Base-by-base conservation (phyloP, 1,140 invertebrate genomes). In the Melipona quadrifasciata region DNA sequence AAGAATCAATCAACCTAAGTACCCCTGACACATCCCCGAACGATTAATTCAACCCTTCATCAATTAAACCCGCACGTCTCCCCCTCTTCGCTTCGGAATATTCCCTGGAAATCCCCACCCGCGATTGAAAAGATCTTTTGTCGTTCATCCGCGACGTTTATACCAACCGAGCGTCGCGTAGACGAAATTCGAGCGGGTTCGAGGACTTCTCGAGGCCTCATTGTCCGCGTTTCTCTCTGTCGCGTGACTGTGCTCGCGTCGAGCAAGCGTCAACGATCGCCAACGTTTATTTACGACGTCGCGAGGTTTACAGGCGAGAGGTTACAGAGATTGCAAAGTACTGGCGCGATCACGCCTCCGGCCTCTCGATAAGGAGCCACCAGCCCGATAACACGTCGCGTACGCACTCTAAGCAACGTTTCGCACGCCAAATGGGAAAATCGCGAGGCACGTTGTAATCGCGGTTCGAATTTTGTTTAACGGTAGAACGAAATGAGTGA, bases 171-270 rank as follows among this genome's bases (percentile, higher is more conserved):
- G 12, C 31, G 75, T 47, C 58, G 19, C 65, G 65, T 78, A 78
- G 39, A n/a, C 39, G 61, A 78, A 78, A 65, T 39, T 65, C 61
- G n/a, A 78, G n/a, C 75, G 75, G 65, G 39, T 47, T 78, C 51
- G 21, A 51, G 78, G 78, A 80, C 57, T 53, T 53, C 65, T 31
- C 21, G 39, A 47, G 6, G 27, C 53, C 21, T 67, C 31, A 80
- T 80, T 70, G 78, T 81, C 34, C 68, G 80, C 55, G 57, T 73
- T 73, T 81, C 70, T 51, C 64, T 81, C 80, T 31, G 64, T 81
- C 80, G 80, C 80, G 80, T 81, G 80, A 81, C 70, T 73, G 68
- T 39, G 51, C 73, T 73, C 68, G 73, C 73, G 72, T 80, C 79
- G 68, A 71, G 55, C 70, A 3, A 3, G 34, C 34, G 34, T 39